Base-by-base conservation (phyloP, 1,140 invertebrate genomes). In the Spodoptera litura region DNA sequence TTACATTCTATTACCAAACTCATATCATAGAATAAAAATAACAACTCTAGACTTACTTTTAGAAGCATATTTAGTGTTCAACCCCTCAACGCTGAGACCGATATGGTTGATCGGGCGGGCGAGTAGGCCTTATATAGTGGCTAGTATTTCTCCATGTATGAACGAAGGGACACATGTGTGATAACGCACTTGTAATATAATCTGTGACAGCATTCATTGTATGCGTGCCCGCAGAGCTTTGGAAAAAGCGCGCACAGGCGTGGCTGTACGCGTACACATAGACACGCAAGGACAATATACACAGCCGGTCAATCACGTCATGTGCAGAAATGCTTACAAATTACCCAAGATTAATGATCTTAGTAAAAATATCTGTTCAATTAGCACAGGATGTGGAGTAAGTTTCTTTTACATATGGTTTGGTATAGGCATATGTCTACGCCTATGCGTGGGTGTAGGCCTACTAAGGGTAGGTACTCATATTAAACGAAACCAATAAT, bases 101-200 rank as follows among this genome's bases (percentile, higher is more conserved):
- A 84, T 89, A 86, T 91, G 89, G 58, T 64, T 71, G 72, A 78
- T 49, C 64, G n/a, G 79, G 62, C 52, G 25, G 52, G 31, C 8
- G 58, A n/a, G 56, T 73, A 73, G 75, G 59, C 84, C 91, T 92
- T 93, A 89, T 93, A 93, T 92, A 93, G 79, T 64, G 59, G 62
- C 27, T 25, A 74, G 20, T 74, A 80, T 79, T 80, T 73, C 72
- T 81, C 81, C 70, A 78, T 80, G 75, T 79, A 81, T 76, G 61
- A 84, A 78, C 73, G 70, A 83, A 84, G 80, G 81, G 82, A 66
- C 85, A 87, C 81, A 72, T 85, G 83, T 85, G 81, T 87, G 83
- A 83, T 84, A 85, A 78, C 78, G 64, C 52, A 78, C 73, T 68
- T 59, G 56, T 81, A 79, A 83, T 59, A 83, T 86, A 84, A 80